Percentiles rank a stretch among this genome's conserved stretches.
phyloP scores from a whole-genome alignment of 2,888 invertebrate species.

The Homarus gammarus region DNA sequence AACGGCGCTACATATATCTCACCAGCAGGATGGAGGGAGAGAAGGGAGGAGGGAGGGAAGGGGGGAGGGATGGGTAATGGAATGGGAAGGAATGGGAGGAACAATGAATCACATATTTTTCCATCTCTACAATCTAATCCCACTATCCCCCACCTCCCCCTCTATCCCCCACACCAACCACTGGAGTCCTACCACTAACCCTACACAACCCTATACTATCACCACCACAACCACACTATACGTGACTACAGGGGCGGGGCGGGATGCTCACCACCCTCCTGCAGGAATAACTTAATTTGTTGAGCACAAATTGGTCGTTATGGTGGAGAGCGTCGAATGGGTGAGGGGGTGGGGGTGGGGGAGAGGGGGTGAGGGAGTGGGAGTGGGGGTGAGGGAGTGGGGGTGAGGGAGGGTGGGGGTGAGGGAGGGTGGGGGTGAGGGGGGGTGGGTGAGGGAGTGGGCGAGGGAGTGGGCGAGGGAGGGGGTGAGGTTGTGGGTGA shows the following conservation, averaged over 20 bases:
- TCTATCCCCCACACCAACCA: too few relatives aligned
- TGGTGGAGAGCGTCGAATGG: neutral
- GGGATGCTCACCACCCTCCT: too few relatives aligned
- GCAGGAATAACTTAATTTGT: too few relatives aligned
- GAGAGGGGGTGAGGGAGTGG: neutral
- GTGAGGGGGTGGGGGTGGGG: neutral
- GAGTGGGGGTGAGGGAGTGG: neutral
- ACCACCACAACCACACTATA: too few relatives aligned
- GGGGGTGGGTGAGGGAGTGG: conserved; percentile 11
- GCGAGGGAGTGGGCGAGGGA: conserved; percentile 25
- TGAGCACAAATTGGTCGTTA: too few relatives aligned
- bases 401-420: neutral
- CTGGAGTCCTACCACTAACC: too few relatives aligned
- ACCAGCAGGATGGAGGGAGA: neutral
- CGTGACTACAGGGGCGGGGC: too few relatives aligned
- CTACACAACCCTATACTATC: too few relatives aligned
- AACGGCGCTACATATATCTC: too few relatives aligned
- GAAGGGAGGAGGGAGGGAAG: neutral
- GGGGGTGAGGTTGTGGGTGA: neutral
- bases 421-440: neutral
- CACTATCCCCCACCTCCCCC: too few relatives aligned
- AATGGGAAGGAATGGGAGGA: neutral
- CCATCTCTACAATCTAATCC: too few relatives aligned
- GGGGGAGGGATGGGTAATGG: neutral
- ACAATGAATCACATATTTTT: too few relatives aligned